phyloP scores from a whole-genome alignment of 2,888 invertebrate genomes.

The Choreutis nemorana region DNA sequence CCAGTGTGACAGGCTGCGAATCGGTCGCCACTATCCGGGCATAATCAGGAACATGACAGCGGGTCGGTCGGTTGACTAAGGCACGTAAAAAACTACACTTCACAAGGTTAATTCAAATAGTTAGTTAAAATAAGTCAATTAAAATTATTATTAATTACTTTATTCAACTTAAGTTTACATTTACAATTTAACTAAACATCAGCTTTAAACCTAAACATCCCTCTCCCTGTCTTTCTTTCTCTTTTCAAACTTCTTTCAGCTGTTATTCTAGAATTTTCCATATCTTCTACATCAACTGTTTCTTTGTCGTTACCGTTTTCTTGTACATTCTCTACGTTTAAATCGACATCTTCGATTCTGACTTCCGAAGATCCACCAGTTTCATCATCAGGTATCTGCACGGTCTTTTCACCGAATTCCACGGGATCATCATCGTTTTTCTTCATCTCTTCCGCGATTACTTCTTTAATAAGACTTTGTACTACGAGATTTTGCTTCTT shows the following conservation, averaged over 20 bases:
- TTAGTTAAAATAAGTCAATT: too few species aligned
- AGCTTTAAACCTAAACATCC: constrained; percentile 31
- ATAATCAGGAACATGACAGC: too few species aligned
- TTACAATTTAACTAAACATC: too few species aligned
- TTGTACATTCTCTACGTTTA: constrained; percentile 15
- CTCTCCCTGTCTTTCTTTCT: constrained; percentile 25
- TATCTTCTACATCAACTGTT: constrained; percentile 10
- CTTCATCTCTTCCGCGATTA: constrained; percentile 16
- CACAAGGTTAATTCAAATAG: too few species aligned
- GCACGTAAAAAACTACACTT: too few species aligned
- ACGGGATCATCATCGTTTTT: constrained; percentile 11
- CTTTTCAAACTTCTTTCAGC: constrained; percentile 35
- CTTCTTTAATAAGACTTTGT: constrained; percentile 27
- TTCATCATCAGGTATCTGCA: constrained; percentile 14
- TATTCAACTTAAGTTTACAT: too few species aligned
- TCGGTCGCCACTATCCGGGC: too few species aligned
- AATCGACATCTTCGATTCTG: constrained; percentile 8
- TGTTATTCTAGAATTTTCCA: constrained; percentile 23
- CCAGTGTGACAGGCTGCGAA: too few species aligned
- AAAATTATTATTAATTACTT: too few species aligned
- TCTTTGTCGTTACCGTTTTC: constrained; percentile 14
- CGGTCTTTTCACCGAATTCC: background rate
- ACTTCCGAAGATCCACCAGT: constrained; percentile 1
- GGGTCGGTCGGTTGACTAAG: too few species aligned
- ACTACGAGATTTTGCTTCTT: constrained; percentile 38